Evolutionary conservation across 2,797 vertebrate genomes (phyloP).

Genomic region (Poeciliopsis gracilis): DNA sequence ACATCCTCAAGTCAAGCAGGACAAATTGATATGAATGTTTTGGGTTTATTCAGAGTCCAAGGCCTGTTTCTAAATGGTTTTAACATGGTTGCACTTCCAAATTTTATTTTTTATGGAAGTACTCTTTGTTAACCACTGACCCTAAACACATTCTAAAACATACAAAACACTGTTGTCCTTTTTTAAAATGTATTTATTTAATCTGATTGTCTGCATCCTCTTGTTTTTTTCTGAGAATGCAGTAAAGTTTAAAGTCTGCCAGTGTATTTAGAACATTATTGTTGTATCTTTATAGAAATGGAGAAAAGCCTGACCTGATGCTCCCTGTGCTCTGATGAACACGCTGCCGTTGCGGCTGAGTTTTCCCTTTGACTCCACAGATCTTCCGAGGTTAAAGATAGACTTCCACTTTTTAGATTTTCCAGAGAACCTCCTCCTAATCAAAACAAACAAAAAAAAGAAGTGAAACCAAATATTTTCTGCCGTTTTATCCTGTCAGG

Average conservation of each 20-base stretch:
- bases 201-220: background rate
- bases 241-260: background rate
- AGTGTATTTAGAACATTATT: background rate
- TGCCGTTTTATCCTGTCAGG: background rate
- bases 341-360: conserved; percentile 96
- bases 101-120: background rate
- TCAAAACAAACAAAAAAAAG: background rate
- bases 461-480: background rate
- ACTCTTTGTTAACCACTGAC: background rate
- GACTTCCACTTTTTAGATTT: conserved; percentile 99
- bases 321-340: conserved; percentile 90
- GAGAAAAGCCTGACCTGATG: conserved; percentile 69
- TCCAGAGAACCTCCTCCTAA: conserved; percentile 93
- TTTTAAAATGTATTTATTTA: background rate
- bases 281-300: background rate
- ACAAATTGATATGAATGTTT: background rate
- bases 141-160: background rate
- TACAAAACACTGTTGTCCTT: background rate
- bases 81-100: background rate
- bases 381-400: conserved; percentile 95
- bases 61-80: background rate
- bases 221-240: background rate
- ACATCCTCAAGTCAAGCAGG: background rate
- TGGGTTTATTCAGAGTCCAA: background rate
- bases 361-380: conserved; percentile 94